These are phyloP conservation scores for Cossypha caffra DNA, from an alignment of 2,797 vertebrate genomes.

Conservation along the genomic window DNA sequence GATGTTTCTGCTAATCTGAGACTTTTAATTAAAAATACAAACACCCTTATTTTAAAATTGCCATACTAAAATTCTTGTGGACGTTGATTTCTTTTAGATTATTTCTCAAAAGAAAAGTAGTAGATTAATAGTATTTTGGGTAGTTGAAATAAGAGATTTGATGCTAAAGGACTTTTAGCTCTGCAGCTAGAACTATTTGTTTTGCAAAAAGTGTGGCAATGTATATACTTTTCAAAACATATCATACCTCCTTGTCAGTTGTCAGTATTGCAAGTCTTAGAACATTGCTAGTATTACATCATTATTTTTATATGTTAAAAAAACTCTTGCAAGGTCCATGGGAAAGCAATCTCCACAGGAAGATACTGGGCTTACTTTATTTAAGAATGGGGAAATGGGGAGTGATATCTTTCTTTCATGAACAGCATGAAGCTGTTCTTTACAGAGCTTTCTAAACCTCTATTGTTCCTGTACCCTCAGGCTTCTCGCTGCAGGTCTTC, in stretches of 20 bases:
- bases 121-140: neutral
- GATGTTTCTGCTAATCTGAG: neutral
- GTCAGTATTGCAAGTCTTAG: neutral
- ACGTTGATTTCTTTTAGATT: neutral
- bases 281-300: neutral
- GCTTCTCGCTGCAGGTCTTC: neutral
- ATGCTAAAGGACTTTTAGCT: neutral
- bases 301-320: neutral
- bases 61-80: neutral
- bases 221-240: neutral
- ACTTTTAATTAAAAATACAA: neutral
- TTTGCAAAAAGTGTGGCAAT: neutral
- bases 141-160: neutral
- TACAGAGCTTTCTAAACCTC: neutral
- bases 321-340: neutral
- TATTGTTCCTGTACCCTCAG: neutral
- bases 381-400: neutral
- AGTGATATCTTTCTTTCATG: neutral
- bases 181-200: neutral
- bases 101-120: neutral
- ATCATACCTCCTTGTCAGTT: neutral
- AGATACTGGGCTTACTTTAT: neutral
- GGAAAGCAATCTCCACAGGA: neutral
- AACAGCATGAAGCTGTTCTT: neutral
- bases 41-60: fast-evolving